Conservation (phyloP, 2,797 vertebrate genomes). For the Onychomys leucogaster region DNA sequence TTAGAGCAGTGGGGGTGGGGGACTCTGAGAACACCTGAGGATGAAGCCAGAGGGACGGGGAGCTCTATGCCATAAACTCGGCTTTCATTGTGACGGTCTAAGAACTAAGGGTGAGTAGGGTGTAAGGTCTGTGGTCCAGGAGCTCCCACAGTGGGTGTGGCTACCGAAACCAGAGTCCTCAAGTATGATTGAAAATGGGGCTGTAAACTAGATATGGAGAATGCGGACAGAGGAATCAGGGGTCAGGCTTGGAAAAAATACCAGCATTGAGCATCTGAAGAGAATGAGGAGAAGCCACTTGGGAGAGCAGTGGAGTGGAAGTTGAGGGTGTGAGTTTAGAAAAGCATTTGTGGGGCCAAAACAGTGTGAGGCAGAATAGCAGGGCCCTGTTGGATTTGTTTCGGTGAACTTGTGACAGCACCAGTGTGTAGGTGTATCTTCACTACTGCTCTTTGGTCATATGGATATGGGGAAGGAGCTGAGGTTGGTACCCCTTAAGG, state of each 20-base stretch:
- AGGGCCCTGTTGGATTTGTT: not conserved
- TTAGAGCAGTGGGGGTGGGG: not conserved
- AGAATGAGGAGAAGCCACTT: not conserved
- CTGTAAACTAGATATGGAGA: not conserved
- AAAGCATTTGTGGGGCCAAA: too few species aligned
- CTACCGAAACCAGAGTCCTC: not conserved
- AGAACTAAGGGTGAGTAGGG: not conserved
- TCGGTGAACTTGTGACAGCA: not conserved
- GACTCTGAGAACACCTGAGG: not conserved
- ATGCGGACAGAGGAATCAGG: not conserved
- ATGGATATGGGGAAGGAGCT: not conserved
- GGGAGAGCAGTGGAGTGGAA: not conserved
- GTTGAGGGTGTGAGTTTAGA: not conserved
- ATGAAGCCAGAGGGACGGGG: not conserved
- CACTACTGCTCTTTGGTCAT: not conserved
- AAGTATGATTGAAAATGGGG: not conserved
- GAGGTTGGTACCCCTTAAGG: not conserved
- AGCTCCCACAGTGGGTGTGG: not conserved
- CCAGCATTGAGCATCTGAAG: not conserved
- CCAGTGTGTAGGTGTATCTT: not conserved
- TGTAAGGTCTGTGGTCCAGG: not conserved
- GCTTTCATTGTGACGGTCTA: not conserved
- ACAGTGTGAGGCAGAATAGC: not conserved
- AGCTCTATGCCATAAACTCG: not conserved
- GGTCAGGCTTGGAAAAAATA: not conserved